phyloP scores from a whole-genome alignment of 2,113 vertebrate species.

The Trogon surrucura region DNA sequence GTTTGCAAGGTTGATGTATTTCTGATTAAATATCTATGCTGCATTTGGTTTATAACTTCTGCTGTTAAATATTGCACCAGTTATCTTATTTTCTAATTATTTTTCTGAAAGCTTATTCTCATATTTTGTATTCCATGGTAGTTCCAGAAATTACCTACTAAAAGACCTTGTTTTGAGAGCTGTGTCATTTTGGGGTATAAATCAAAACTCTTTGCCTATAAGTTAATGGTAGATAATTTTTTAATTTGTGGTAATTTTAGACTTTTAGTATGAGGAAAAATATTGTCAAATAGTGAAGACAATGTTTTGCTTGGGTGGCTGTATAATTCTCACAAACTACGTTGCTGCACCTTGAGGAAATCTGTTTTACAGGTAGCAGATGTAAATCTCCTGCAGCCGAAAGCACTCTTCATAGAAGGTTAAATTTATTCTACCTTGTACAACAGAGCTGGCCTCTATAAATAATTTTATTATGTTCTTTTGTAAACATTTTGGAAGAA shows the following conservation, averaged over 20 bases:
- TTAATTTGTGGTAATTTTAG: not conserved
- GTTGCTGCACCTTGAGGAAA: not conserved
- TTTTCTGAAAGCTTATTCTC: not conserved
- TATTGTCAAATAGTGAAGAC: not conserved
- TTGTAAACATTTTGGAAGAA: conserved; percentile 76
- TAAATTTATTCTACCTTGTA: conserved; percentile 70
- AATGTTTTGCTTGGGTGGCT: not conserved
- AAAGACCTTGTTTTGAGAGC: not conserved
- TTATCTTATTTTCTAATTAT: not conserved
- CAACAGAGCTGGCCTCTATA: conserved; percentile 60
- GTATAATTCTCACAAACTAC: conserved; percentile 12
- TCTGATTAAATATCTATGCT: not conserved
- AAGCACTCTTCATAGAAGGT: conserved; percentile 29
- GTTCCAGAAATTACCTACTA: not conserved
- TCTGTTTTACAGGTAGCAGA: conserved; percentile 15
- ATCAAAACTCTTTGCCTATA: not conserved
- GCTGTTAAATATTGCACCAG: not conserved
- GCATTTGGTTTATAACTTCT: not conserved
- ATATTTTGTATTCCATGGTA: not conserved
- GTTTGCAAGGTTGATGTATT: not conserved
- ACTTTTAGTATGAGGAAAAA: not conserved
- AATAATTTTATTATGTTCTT: conserved; percentile 75
- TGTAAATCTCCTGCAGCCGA: conserved; percentile 66
- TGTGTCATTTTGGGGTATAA: not conserved
- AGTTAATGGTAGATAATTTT: not conserved